Conservation (phyloP, 1,140 invertebrate species). For the Pseudachorutes palmiensis region DNA sequence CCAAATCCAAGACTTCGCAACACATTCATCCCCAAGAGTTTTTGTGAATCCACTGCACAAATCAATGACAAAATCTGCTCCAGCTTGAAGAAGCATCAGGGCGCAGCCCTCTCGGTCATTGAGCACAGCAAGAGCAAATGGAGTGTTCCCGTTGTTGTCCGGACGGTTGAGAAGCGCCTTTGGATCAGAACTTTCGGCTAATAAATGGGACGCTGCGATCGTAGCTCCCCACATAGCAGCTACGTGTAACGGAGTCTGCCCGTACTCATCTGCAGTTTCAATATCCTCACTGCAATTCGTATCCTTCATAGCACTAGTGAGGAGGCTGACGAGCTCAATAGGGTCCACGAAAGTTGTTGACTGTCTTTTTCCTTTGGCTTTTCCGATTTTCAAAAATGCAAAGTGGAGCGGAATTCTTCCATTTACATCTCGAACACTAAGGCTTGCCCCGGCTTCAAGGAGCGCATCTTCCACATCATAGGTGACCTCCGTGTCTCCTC, state of each 20-base stretch:
- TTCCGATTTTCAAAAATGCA: constrained; percentile 44
- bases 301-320: constrained; percentile 42
- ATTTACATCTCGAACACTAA: constrained; percentile 36
- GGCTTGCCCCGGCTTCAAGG: constrained; percentile 37
- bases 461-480: constrained; percentile 41
- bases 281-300: constrained; percentile 33
- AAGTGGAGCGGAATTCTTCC: constrained; percentile 45
- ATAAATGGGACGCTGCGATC: constrained; percentile 41
- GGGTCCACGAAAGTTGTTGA: constrained; percentile 43
- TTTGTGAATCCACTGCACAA: constrained; percentile 29
- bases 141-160: constrained; percentile 47
- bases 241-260: constrained; percentile 46
- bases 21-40: neutral
- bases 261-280: constrained; percentile 42
- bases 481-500: constrained; percentile 41
- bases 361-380: constrained; percentile 11
- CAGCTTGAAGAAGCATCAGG: constrained; percentile 45
- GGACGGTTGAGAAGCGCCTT: constrained; percentile 40
- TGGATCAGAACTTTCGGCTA: constrained; percentile 11
- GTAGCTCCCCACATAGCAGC: constrained; percentile 47
- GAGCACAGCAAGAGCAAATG: constrained; percentile 46
- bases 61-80: constrained; percentile 42
- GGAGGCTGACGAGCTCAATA: constrained; percentile 44
- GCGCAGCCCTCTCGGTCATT: constrained; percentile 47
- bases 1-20: constrained; percentile 19